Conservation (phyloP, 2,888 invertebrate species). For the Hanleya hanleyi region DNA sequence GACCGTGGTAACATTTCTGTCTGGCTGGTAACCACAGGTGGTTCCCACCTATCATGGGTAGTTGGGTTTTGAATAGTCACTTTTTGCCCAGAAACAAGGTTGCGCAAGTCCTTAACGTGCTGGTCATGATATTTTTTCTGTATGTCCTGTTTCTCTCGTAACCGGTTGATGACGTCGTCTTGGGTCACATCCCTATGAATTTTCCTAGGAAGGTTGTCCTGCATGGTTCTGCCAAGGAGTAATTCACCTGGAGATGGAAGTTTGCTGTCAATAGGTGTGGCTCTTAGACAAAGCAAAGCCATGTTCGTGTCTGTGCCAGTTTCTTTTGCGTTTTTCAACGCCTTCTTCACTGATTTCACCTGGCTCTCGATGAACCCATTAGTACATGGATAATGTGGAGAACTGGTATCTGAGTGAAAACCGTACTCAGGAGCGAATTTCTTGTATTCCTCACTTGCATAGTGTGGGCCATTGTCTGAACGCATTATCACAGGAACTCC, state of each 20-base stretch:
- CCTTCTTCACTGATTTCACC: not conserved
- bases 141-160: not conserved
- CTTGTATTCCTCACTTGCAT: not conserved
- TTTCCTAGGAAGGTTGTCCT: not conserved
- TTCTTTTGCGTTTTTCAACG: not conserved
- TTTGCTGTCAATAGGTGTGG: not conserved
- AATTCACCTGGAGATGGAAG: not conserved
- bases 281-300: not conserved
- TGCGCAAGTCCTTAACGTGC: not conserved
- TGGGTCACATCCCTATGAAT: not conserved
- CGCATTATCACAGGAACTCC: no score
- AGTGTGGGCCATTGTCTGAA: no score
- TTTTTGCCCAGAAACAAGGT: not conserved
- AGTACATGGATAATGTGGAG: not conserved
- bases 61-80: not conserved
- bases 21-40: no score
- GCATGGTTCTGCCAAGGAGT: not conserved
- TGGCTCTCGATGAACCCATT: not conserved
- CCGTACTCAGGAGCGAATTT: not conserved
- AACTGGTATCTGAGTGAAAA: not conserved
- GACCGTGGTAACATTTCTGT: no score
- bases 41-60: constrained; percentile 4
- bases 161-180: not conserved
- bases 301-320: not conserved
- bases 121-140: not conserved